A percentile compares a stretch with the other conserved stretches of the same genome.
Conservation (phyloP, 2,888 invertebrate genomes). For the Sphecodes monilicornis region DNA sequence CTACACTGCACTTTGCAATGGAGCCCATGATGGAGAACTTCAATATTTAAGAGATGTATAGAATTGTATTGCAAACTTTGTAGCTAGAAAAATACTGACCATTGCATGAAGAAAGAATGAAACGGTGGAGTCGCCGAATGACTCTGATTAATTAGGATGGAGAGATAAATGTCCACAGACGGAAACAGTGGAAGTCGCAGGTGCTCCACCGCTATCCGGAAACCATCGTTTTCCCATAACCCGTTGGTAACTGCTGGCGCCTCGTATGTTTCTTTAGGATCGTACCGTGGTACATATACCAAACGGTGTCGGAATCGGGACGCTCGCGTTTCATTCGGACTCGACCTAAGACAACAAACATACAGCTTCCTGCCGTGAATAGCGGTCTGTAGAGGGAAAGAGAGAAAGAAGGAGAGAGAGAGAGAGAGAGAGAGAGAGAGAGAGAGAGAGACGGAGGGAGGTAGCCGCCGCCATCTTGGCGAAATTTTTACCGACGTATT, state of each 20-base stretch:
- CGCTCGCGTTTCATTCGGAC: conserved; percentile 73
- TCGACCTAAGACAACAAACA: conserved; percentile 81
- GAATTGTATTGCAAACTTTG: not conserved
- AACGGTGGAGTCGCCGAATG: not conserved
- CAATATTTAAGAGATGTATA: no score
- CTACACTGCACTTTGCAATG: no score
- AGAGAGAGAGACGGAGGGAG: not conserved
- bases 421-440: not conserved
- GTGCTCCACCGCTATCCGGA: conserved; percentile 73
- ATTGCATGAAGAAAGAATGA: not conserved
- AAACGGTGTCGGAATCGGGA: conserved; percentile 66
- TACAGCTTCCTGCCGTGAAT: conserved; percentile 74
- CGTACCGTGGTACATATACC: conserved; percentile 71
- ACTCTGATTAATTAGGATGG: conserved; percentile 56
- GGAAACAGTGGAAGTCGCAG: conserved; percentile 72
- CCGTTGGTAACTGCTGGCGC: conserved; percentile 80
- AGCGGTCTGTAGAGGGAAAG: conserved; percentile 10
- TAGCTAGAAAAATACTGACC: not conserved
- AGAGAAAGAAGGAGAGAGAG: not conserved
- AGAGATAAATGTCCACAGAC: conserved; percentile 54
- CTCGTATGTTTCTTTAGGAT: conserved; percentile 82
- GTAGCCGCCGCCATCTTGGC: not conserved
- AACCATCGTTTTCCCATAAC: conserved; percentile 79
- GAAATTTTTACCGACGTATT: not conserved
- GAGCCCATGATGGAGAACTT: no score